These are phyloP conservation scores for Dendrolimus punctatus DNA, from an alignment of 1,140 invertebrate genomes.

Conservation along the genomic window DNA sequence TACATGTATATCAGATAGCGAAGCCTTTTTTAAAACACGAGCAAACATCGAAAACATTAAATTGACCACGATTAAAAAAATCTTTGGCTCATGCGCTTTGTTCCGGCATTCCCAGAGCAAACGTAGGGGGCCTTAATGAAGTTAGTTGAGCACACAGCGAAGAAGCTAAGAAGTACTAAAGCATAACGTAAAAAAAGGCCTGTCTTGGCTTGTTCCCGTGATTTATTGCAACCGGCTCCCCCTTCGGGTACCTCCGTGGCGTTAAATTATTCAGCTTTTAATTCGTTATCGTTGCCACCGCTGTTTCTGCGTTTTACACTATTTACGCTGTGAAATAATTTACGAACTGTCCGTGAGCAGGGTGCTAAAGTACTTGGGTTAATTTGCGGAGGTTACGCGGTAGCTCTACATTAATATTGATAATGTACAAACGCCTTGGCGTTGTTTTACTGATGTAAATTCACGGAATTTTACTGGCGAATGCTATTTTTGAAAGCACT, in stretches of 20 bases:
- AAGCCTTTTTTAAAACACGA: constrained; percentile 17
- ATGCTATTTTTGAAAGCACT: too few species aligned
- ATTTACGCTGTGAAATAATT: constrained; percentile 63
- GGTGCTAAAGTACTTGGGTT: constrained; percentile 22
- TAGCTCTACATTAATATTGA: constrained; percentile 27
- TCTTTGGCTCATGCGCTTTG: constrained; percentile 30
- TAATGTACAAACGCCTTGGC: constrained; percentile 5
- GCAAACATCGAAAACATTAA: constrained; percentile 33
- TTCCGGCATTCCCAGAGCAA: constrained; percentile 43
- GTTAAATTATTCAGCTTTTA: constrained; percentile 72
- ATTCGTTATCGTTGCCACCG: constrained; percentile 65
- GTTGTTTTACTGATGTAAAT: neutral
- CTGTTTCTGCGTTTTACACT: constrained; percentile 60
- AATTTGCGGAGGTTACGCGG: constrained; percentile 23
- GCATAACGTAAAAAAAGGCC: constrained; percentile 63
- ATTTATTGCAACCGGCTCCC: constrained; percentile 52
- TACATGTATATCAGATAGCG: constrained; percentile 33
- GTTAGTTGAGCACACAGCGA: constrained; percentile 44
- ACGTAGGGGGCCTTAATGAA: constrained; percentile 43
- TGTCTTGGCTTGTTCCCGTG: constrained; percentile 54
- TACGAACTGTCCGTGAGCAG: constrained; percentile 34
- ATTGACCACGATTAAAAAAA: constrained; percentile 42
- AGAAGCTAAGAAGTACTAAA: constrained; percentile 56
- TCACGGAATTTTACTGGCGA: neutral
- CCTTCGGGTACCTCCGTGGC: constrained; percentile 53